These are phyloP conservation scores for Brachionus paranguensis DNA, from an alignment of 1,140 invertebrate species.

Conservation along the genomic window DNA sequence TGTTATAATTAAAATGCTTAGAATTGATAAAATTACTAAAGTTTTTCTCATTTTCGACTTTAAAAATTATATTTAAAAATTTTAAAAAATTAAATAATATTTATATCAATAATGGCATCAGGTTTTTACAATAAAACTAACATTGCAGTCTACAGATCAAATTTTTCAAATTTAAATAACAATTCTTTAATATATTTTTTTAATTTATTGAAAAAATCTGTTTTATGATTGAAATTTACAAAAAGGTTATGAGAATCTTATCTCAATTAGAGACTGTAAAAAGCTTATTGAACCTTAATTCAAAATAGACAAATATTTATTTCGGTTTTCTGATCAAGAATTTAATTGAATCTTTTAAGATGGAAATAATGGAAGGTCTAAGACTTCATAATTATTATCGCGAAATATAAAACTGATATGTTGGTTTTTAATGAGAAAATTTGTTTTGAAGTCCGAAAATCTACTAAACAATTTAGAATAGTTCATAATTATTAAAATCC, in stretches of 20 bases:
- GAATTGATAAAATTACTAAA: not conserved
- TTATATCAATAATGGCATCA: not conserved
- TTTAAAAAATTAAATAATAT: not conserved
- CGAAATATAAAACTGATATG: not conserved
- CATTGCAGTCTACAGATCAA: not conserved
- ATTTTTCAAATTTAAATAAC: not conserved
- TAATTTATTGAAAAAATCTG: not conserved
- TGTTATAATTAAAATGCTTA: not conserved
- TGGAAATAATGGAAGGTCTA: no score
- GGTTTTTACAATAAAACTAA: not conserved
- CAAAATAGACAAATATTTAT: not conserved
- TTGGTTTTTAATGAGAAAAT: no score
- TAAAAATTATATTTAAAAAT: not conserved
- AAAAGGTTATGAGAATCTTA: not conserved
- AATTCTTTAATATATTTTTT: not conserved
- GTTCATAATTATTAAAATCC: no score
- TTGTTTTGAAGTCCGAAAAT: no score
- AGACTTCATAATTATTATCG: no score
- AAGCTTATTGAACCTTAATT: not conserved
- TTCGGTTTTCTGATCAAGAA: not conserved
- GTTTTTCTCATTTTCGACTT: not conserved
- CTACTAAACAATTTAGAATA: no score
- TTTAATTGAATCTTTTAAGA: not conserved
- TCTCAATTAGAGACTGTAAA: not conserved
- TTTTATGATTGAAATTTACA: not conserved